A percentile compares a stretch with the other conserved stretches of the same genome.
Conservation (phyloP, 1,140 invertebrate genomes). For the Aphelenchoides besseyi region DNA sequence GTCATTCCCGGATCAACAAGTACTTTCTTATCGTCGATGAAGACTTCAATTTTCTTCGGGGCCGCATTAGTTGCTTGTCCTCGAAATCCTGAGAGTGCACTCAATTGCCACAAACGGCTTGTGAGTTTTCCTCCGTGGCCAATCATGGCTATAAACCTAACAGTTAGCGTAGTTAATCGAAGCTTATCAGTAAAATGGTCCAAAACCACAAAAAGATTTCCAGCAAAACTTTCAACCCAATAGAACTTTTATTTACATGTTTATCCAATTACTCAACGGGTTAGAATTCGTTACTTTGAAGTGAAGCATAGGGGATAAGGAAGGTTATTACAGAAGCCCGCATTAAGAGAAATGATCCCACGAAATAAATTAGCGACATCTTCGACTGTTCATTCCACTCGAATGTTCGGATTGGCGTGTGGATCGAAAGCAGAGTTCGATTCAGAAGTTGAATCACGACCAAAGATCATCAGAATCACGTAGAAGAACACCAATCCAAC, state of each 20-base stretch:
- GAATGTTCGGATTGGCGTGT: conserved; percentile 61
- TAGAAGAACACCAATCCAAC: conserved; percentile 27
- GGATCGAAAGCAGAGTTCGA: conserved; percentile 51
- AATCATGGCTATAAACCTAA: too few relatives aligned
- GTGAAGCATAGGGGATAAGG: too few relatives aligned
- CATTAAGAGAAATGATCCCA: too few relatives aligned
- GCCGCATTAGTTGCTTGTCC: conserved; percentile 9
- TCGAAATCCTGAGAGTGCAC: not conserved
- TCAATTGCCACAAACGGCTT: conserved; percentile 17
- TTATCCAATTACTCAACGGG: too few relatives aligned
- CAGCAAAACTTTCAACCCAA: too few relatives aligned
- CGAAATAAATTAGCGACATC: conserved; percentile 18
- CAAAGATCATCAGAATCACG: conserved; percentile 39
- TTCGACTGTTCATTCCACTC: conserved; percentile 25
- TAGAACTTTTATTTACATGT: too few relatives aligned
- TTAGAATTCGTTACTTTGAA: too few relatives aligned
- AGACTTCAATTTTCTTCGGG: conserved; percentile 76
- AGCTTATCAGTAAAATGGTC: too few relatives aligned
- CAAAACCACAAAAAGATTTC: too few relatives aligned
- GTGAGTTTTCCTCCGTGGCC: conserved; percentile 13
- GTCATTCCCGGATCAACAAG: conserved; percentile 91
- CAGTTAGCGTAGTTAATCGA: too few relatives aligned
- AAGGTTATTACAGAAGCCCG: too few relatives aligned
- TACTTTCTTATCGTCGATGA: conserved; percentile 93
- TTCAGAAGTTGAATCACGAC: conserved; percentile 16